Percentiles rank a stretch among this genome's conserved stretches.
Conservation (phyloP, 2,113 vertebrate genomes). For the Quiscalus mexicanus region DNA sequence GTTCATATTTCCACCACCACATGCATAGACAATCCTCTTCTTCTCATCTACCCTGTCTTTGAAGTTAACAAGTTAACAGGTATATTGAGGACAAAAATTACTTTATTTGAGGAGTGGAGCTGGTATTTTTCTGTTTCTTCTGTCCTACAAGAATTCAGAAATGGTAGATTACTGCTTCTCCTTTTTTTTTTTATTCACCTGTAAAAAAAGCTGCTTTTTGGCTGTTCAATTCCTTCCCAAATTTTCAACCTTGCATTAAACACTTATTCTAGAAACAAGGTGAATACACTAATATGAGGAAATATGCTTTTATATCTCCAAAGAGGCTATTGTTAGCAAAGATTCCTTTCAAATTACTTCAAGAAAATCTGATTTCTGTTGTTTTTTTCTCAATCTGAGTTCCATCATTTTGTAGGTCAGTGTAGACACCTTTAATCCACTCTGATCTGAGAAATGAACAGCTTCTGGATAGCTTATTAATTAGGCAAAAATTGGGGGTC, state of each 20-base stretch:
- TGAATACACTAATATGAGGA: neutral
- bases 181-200: neutral
- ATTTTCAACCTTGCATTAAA: neutral
- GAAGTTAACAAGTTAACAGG: slow-evolving; percentile 3
- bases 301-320: neutral
- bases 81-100: neutral
- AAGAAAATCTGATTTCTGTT: neutral
- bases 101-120: neutral
- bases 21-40: neutral
- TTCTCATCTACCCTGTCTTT: slow-evolving; percentile 9
- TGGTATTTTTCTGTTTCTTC: neutral
- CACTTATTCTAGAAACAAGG: neutral
- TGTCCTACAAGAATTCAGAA: neutral
- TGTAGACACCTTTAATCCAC: neutral
- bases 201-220: neutral
- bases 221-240: neutral
- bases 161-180: neutral
- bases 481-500: neutral
- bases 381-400: neutral
- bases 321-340: neutral
- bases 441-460: neutral
- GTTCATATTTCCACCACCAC: neutral
- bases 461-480: neutral
- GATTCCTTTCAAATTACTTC: neutral
- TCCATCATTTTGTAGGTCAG: neutral